Evolutionary conservation across 2,113 vertebrate genomes (phyloP), one percentile per base, ranked within the genome.

Genomic region (Siniperca knerii): DNA sequence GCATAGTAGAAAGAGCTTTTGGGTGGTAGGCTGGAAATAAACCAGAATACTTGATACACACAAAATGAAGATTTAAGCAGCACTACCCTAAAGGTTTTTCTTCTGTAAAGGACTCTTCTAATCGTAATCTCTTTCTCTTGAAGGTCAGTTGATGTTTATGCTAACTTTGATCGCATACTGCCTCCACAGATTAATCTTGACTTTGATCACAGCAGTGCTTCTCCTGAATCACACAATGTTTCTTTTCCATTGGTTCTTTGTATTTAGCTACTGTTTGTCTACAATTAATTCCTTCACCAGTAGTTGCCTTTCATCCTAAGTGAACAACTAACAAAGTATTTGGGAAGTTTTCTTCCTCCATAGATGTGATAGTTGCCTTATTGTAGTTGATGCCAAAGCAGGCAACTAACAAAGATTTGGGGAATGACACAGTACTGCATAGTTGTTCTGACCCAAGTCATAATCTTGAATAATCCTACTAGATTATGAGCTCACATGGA

Each of bases 401-500:
- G 86, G 64, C 65, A 58, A 72, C 85, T 82, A 69, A 85, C 76
- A 82, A 82, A 40, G 6, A 76, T 75, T 76, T 79, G 81, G 77
- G 67, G 8, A 87, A 77, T 85, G 83, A 68, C 76, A 79, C 75
- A 52, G 76, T 37, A 60, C 52, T 57, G 40, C 87, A 85, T 79
- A 80, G 79, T 81, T 70, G 18, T 77, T 81, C 74, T 21, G 46
- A 84, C 78, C 75, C 62, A 82, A 78, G 48, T 87, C 60, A 87
- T 89, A 87, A 87, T 87, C 65, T 82, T 68, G 15, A 74, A 81
- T 90, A 90, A 90, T 85, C 78, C 72, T 3, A 8, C 69, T 70
- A 77, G 86, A 93, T 88, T 92, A 90, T 60, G 75, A 65, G 70
- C 60, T 85, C 58, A 58, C 85, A 71, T 68, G 83, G 79, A 69